A percentile compares a stretch with the other conserved stretches of the same genome.
These are phyloP conservation scores for Psilanteris sp. DNA, from an alignment of 1,140 invertebrate species.

Conservation along the genomic window DNA sequence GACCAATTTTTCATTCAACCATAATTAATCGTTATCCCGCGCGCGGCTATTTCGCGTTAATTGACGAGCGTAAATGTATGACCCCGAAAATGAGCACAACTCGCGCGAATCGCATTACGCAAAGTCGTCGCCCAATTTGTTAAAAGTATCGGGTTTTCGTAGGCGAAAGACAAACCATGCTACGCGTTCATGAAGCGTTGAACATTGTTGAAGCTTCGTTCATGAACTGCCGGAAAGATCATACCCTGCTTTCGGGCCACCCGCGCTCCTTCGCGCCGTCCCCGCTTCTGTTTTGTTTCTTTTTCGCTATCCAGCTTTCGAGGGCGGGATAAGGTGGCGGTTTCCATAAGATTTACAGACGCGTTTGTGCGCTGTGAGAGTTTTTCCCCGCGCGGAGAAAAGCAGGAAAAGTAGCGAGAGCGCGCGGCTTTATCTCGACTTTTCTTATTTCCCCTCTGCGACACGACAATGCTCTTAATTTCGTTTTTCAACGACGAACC, in stretches of 20 bases:
- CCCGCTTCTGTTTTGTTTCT: conserved; percentile 15
- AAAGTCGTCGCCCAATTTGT: too few relatives aligned
- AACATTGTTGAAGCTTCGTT: too few relatives aligned
- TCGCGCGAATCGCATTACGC: too few relatives aligned
- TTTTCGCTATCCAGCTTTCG: conserved; percentile 59
- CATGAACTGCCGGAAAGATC: too few relatives aligned
- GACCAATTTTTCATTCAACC: too few relatives aligned
- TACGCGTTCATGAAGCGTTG: too few relatives aligned
- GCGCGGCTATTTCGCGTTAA: too few relatives aligned
- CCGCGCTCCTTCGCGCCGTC: not conserved
- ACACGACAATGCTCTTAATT: conserved; percentile 79
- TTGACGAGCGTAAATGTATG: too few relatives aligned
- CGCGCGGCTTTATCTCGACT: conserved; percentile 60
- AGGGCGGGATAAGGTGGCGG: conserved; percentile 52
- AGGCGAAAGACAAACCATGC: too few relatives aligned
- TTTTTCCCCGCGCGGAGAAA: conserved; percentile 43
- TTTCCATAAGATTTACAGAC: conserved; percentile 64
- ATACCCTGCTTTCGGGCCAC: conserved; percentile 3
- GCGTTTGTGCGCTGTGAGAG: conserved; percentile 44
- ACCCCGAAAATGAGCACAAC: too few relatives aligned
- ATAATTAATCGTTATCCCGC: too few relatives aligned
- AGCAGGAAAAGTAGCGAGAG: conserved; percentile 40
- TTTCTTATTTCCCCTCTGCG: conserved; percentile 72
- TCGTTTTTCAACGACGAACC: conserved; percentile 65
- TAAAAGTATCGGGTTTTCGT: too few relatives aligned